Evolutionary conservation across 1,140 invertebrate species (phyloP), one percentile per base, ranked within the genome.

Genomic region (Episyrphus balteatus): DNA sequence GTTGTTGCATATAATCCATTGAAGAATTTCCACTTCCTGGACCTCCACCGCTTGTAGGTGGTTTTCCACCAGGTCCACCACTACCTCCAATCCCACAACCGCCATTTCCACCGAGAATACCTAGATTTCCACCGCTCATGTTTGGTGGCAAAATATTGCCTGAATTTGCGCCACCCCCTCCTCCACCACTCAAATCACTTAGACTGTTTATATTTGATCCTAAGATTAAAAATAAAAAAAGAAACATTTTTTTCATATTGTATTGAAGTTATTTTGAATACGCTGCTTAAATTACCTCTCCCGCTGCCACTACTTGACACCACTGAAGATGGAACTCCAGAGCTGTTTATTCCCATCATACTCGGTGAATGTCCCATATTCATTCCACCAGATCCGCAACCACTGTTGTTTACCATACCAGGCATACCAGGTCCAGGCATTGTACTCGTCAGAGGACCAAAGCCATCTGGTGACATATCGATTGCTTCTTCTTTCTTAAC

Each of bases 1-100:
- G 92, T 66, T 96, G 92, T 72, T 95, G 92, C 86, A 88, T 88
- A 81, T 62, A 66, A 42, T 66, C 63, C 37, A 65, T 43, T 14
- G 61, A 60, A 19, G 52, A 56, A 5, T 48, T 49, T 12, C 50
- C 14, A 18, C 30, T 26, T 14, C 37, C 33, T 10, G 48, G 51
- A 5, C 48, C 70, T 69, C 70, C 74, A 53, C 76, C 75, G 51
- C 81, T 77, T 31, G 72, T 57, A 36, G 70, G 62, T 38, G 55
- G 45, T 26, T 49, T 57, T n/a, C 30, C 17, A n/a, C 40, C n/a
- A 42, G 42, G 32, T 43, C 49, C 21, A 48, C 34, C 2, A 18
- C 31, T 34, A 38, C 40, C 40, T 44, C 59, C 55, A 32, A 32
- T 53, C 18, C 48, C 50, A n/a, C 50, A 14, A 44, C 21, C 21